Percentiles rank a stretch among this genome's conserved stretches.
Evolutionary conservation across 2,113 vertebrate species (phyloP).

Genomic region (Pseudorectes ferrugineus): DNA sequence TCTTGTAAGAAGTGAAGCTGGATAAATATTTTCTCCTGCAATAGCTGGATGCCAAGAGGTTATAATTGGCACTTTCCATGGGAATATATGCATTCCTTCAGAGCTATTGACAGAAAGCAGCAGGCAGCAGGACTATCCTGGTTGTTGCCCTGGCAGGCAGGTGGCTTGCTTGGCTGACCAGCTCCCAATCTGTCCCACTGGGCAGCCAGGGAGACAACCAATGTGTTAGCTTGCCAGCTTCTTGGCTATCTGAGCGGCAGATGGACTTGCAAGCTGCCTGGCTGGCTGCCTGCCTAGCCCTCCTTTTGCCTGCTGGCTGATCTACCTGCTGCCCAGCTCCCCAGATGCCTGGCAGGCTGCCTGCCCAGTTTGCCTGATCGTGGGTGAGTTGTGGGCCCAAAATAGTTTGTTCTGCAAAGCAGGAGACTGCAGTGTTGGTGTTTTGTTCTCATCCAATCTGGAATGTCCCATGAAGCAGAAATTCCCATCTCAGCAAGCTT

Average conservation of each 20-base stretch:
- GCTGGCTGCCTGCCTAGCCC: neutral
- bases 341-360: neutral
- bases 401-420: constrained; percentile 37
- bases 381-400: neutral
- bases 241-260: constrained; percentile 28
- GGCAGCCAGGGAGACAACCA: neutral
- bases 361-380: neutral
- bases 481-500: constrained; percentile 36
- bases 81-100: constrained; percentile 12
- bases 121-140: neutral
- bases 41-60: neutral
- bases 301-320: neutral
- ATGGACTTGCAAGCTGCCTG: constrained; percentile 30
- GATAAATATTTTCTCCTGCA: neutral
- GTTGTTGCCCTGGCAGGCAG: neutral
- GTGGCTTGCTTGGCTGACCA: constrained; percentile 24
- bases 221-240: neutral
- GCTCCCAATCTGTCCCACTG: neutral
- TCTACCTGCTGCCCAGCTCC: constrained; percentile 34
- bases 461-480: constrained; percentile 19
- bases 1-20: neutral
- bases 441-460: constrained; percentile 8
- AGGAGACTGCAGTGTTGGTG: neutral
- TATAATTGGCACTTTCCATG: neutral
- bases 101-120: constrained; percentile 21